Evolutionary conservation across 2,113 vertebrate genomes (phyloP).

Genomic region (Mixornis gularis): DNA sequence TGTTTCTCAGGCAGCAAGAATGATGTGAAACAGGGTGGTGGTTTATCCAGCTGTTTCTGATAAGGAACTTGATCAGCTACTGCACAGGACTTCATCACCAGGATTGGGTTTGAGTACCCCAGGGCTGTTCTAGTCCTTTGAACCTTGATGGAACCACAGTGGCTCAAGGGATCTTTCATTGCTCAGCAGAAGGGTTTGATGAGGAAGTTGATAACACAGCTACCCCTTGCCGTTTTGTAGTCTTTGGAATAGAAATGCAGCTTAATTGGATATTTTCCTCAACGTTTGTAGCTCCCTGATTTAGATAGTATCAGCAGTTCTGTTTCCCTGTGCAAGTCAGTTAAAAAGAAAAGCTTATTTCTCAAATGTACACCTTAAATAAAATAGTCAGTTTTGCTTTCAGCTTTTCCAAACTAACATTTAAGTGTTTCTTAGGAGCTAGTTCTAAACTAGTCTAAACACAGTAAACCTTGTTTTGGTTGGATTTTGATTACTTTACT

Average conservation of each 20-base stretch:
- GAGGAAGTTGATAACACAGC: background rate
- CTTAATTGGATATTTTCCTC: background rate
- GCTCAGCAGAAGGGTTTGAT: background rate
- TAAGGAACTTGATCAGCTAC: background rate
- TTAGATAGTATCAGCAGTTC: background rate
- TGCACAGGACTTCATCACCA: background rate
- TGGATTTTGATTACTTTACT: constrained; percentile 36
- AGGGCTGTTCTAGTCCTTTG: background rate
- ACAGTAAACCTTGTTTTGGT: background rate
- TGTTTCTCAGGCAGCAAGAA: background rate
- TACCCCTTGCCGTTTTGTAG: background rate
- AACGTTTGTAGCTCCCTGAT: background rate
- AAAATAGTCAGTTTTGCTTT: background rate
- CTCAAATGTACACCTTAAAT: background rate
- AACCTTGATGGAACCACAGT: background rate
- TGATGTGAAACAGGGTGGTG: background rate
- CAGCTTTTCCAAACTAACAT: background rate
- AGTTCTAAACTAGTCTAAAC: background rate
- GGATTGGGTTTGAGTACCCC: background rate
- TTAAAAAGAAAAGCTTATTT: background rate
- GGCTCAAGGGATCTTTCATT: background rate
- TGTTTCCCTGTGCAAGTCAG: background rate
- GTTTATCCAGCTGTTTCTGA: background rate
- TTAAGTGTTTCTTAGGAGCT: background rate
- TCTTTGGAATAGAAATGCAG: background rate